Evolutionary conservation across 2,797 vertebrate genomes (phyloP), one percentile per base, ranked within the genome.

Genomic region (Poecilia wingei): DNA sequence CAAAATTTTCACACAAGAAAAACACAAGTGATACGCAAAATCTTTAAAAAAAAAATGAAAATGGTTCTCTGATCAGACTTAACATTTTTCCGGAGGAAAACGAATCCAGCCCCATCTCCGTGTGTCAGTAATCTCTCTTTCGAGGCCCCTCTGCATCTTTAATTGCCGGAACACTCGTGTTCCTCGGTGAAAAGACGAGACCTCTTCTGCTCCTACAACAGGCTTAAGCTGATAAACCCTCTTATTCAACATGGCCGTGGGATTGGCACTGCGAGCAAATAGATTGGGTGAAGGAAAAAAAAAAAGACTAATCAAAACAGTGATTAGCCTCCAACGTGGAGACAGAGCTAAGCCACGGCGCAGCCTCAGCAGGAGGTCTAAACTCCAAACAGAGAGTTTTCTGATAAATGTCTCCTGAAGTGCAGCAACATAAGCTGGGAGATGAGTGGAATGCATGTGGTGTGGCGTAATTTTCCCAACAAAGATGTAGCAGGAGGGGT

Each of bases 161-260:
- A 96, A 96, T 95, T 93, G 93, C 79, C 91, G 78, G 90, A 93
- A 95, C 94, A 92, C 92, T 93, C 90, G 90, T 81, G 89, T 85
- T 87, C 73, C 80, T 82, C 76, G 20, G 86, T 92, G 89, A 94
- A 94, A 90, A 90, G 93, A 95, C 91, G 94, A 90, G 89, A 94
- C 91, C 94, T 88, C 89, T 90, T 46, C 70, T 87, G 93, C 90
- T 93, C 91, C 83, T 93, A 93, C 94, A 94, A 95, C 89, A 88
- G 82, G 95, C 93, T 95, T 96, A 96, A 95, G 94, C 93, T 92
- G 94, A 93, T 95, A 94, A 95, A 95, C 82, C 94, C 93, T 92
- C 95, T 95, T 84, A 94, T 93, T 90, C 92, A 86, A 91, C 90
- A 77, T 75, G 90, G 87, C 88, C 68, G 69, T 83, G 78, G 84